phyloP scores from a whole-genome alignment of 2,888 invertebrate genomes.

The Oscheius myriophilus region DNA sequence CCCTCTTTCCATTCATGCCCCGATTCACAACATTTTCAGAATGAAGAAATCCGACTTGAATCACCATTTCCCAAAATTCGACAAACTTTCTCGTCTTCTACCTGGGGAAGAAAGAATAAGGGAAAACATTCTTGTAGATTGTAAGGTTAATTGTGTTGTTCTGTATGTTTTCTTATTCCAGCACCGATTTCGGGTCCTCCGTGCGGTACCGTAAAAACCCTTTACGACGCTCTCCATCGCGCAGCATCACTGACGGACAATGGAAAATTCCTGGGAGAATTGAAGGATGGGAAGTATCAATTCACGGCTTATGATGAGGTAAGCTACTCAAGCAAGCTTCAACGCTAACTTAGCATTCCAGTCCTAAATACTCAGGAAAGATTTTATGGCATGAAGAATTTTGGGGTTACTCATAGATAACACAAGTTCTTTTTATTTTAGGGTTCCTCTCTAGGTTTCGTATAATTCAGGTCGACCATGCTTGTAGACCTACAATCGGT shows the following conservation, averaged over 20 bases:
- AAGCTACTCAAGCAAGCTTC: background rate
- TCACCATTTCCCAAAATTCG: conserved; percentile 36
- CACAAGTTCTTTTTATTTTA: too few relatives aligned
- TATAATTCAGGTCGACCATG: too few relatives aligned
- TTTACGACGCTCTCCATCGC: conserved; percentile 46
- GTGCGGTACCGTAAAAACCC: conserved; percentile 47
- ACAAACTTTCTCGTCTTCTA: conserved; percentile 48
- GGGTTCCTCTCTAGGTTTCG: too few relatives aligned
- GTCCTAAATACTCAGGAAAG: too few relatives aligned
- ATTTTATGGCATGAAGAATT: too few relatives aligned
- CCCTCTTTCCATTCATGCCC: too few relatives aligned
- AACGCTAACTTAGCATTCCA: too few relatives aligned
- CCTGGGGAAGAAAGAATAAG: conserved; percentile 59
- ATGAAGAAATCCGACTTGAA: conserved; percentile 27
- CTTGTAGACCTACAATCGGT: too few relatives aligned
- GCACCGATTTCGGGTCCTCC: conserved; percentile 52
- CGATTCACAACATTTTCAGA: background rate
- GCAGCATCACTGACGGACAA: conserved; percentile 35
- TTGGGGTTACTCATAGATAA: too few relatives aligned
- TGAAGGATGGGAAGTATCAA: conserved; percentile 31
- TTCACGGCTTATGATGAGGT: conserved; percentile 38
- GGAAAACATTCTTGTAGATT: conserved; percentile 49
- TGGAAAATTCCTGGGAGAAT: conserved; percentile 44
- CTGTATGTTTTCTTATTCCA: conserved; percentile 12
- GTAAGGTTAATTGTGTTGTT: conserved; percentile 31